Evolutionary conservation across 2,113 vertebrate genomes (phyloP).

Genomic region (Anoplopoma fimbria): DNA sequence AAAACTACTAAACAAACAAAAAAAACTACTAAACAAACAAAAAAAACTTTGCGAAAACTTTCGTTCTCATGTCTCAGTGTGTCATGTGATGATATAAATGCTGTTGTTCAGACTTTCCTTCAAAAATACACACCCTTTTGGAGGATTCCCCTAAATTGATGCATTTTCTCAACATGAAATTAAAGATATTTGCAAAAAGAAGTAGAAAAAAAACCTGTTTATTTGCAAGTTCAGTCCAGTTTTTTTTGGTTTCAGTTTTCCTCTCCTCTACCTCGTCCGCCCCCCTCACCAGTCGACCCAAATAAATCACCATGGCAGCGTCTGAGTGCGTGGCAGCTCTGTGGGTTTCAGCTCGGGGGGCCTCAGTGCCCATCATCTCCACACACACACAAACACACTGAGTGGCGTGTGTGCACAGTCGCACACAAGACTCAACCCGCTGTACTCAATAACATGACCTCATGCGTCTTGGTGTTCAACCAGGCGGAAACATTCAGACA

Average conservation of each 20-base stretch:
- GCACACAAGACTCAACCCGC: not conserved
- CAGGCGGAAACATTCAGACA: slow-evolving; percentile 37
- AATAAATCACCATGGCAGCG: slow-evolving; percentile 10
- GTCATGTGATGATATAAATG: too few relatives aligned
- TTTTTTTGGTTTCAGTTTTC: not conserved
- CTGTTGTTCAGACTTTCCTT: not conserved
- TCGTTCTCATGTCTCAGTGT: too few relatives aligned
- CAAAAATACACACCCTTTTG: not conserved
- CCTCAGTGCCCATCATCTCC: not conserved
- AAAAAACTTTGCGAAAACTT: too few relatives aligned
- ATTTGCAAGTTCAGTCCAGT: not conserved
- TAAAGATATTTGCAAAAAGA: not conserved
- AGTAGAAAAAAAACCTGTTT: not conserved
- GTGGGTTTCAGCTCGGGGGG: not conserved
- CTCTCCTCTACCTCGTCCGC: not conserved
- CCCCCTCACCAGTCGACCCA: slow-evolving; percentile 1
- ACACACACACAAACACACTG: not conserved
- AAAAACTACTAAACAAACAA: too few relatives aligned
- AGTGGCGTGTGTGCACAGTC: not conserved
- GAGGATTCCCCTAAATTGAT: not conserved
- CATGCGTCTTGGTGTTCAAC: slow-evolving; percentile 6
- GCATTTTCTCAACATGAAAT: not conserved
- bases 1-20: too few relatives aligned
- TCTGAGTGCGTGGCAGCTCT: not conserved
- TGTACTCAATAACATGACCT: slow-evolving; percentile 1